Evolutionary conservation across 2,888 invertebrate genomes (phyloP).

Genomic region (Didymodactylos carnosus): DNA sequence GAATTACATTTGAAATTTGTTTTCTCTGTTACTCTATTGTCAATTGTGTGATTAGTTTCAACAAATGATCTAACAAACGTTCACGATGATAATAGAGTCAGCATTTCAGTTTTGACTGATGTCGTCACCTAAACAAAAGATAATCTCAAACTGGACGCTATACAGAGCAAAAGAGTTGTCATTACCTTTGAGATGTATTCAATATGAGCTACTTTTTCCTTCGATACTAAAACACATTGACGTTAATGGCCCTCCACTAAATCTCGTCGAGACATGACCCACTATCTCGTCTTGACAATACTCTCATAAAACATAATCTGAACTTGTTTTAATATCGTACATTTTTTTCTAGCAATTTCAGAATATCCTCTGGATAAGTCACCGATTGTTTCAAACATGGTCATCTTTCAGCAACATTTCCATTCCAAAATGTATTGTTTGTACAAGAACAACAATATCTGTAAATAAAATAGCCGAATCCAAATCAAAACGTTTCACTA

Average conservation of each 20-base stretch:
- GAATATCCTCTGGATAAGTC: constrained; percentile 49
- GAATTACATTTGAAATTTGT: constrained; percentile 48
- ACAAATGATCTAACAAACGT: constrained; percentile 51
- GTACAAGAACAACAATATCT: constrained; percentile 84
- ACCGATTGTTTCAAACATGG: constrained; percentile 71
- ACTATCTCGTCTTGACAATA: constrained; percentile 74
- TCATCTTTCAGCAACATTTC: constrained; percentile 78
- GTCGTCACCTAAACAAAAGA: background rate
- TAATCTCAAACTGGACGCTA: too few relatives aligned
- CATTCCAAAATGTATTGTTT: constrained; percentile 58
- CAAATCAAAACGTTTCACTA: constrained; percentile 58
- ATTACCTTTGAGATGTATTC: too few relatives aligned
- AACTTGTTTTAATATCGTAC: constrained; percentile 56
- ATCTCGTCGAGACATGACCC: constrained; percentile 83
- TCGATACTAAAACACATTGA: constrained; percentile 95
- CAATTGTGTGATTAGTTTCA: constrained; percentile 56
- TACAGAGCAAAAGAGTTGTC: too few relatives aligned
- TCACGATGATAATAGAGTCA: constrained; percentile 69
- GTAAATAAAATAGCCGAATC: constrained; percentile 98
- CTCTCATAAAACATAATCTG: too few relatives aligned
- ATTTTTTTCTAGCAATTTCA: constrained; percentile 26
- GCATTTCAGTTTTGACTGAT: constrained; percentile 61
- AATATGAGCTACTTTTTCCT: constrained; percentile 77
- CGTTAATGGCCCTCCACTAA: constrained; percentile 87
- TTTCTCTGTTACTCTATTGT: constrained; percentile 72